phyloP scores from a whole-genome alignment of 2,888 invertebrate genomes.

The Chorisops tibialis region DNA sequence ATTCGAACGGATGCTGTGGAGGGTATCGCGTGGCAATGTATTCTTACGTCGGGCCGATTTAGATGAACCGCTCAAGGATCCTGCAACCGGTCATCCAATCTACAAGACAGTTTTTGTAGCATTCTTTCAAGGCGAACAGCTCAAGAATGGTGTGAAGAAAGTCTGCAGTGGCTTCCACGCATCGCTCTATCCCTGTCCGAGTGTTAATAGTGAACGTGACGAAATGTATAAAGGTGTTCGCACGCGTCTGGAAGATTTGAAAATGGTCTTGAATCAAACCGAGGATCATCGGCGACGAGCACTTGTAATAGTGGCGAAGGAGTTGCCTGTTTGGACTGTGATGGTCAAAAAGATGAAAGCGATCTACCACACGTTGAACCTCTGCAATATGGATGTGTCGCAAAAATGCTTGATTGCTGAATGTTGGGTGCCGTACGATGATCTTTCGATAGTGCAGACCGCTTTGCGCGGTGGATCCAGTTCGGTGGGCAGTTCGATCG shows the following conservation, averaged over 20 bases:
- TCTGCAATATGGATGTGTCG: constrained; percentile 87
- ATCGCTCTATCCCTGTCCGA: constrained; percentile 82
- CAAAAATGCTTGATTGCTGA: constrained; percentile 88
- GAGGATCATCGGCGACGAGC: constrained; percentile 81
- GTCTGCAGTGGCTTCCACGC: constrained; percentile 85
- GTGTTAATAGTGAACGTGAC: constrained; percentile 69
- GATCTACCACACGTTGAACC: constrained; percentile 88
- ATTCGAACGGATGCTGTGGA: constrained; percentile 85
- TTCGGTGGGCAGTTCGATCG: constrained; percentile 79
- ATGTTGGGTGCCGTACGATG: constrained; percentile 78
- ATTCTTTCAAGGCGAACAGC: constrained; percentile 80
- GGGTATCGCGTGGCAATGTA: constrained; percentile 82
- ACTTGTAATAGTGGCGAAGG: constrained; percentile 73
- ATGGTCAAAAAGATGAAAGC: constrained; percentile 88
- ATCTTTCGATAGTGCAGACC: constrained; percentile 69
- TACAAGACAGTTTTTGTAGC: constrained; percentile 79
- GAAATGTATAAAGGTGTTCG: constrained; percentile 81
- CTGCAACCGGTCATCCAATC: constrained; percentile 63
- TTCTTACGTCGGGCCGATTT: constrained; percentile 78
- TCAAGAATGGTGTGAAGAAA: constrained; percentile 81
- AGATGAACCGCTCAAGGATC: constrained; percentile 69
- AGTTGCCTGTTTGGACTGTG: constrained; percentile 76
- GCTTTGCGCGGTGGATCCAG: constrained; percentile 80
- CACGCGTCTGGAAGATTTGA: constrained; percentile 77
- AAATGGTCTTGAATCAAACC: constrained; percentile 73